These are phyloP conservation scores for Zaprionus bogoriensis DNA, from an alignment of 2,888 invertebrate genomes.

Conservation along the genomic window DNA sequence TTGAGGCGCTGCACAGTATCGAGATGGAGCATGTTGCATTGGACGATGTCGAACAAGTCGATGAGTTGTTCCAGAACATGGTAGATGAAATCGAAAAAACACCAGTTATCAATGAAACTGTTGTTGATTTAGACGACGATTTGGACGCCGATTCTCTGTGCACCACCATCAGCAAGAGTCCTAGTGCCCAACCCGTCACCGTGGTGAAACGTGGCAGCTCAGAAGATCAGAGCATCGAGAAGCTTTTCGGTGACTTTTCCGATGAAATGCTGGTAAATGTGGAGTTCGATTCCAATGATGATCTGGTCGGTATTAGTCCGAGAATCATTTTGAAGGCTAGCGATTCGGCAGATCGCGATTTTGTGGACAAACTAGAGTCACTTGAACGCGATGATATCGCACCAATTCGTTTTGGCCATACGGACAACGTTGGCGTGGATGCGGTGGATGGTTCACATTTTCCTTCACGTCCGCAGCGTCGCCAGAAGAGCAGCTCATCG, in stretches of 20 bases:
- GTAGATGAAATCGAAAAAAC: slow-evolving; percentile 55
- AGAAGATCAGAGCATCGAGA: slow-evolving; percentile 81
- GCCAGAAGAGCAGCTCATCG: slow-evolving; percentile 78
- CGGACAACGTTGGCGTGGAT: slow-evolving; percentile 18
- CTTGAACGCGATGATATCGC: slow-evolving; percentile 61
- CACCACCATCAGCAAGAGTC: slow-evolving; percentile 79
- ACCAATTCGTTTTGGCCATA: slow-evolving; percentile 1
- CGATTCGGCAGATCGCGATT: slow-evolving; percentile 56
- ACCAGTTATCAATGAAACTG: not conserved
- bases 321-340: slow-evolving; percentile 29
- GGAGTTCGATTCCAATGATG: slow-evolving; percentile 81
- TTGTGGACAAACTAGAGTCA: slow-evolving; percentile 63
- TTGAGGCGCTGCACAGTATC: slow-evolving; percentile 40
- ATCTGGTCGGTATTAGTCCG: slow-evolving; percentile 77
- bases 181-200: slow-evolving; percentile 72
- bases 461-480: slow-evolving; percentile 73
- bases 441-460: slow-evolving; percentile 61
- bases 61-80: slow-evolving; percentile 75
- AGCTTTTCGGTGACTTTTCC: slow-evolving; percentile 79
- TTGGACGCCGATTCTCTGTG: slow-evolving; percentile 73
- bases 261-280: slow-evolving; percentile 81
- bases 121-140: slow-evolving; percentile 33
- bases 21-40: slow-evolving; percentile 32
- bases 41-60: slow-evolving; percentile 46
- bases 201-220: slow-evolving; percentile 77